A percentile compares a stretch with the other conserved stretches of the same genome.
phyloP scores from a whole-genome alignment of 2,113 vertebrate genomes.

The Nipponia nippon region DNA sequence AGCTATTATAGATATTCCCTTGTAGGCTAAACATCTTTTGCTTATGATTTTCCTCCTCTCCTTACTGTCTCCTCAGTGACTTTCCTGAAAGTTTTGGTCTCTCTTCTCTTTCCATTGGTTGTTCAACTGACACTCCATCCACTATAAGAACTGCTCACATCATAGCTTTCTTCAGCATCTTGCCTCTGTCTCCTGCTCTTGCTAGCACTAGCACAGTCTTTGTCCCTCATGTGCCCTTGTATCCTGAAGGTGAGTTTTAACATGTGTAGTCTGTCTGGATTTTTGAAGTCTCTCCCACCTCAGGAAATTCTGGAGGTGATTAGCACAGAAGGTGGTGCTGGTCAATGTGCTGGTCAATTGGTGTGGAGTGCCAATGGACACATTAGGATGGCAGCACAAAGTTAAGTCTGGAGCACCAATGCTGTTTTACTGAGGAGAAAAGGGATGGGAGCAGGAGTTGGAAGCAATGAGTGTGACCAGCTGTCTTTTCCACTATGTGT shows the following conservation, averaged over 20 bases:
- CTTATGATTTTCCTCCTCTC: background rate
- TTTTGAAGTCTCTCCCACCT: background rate
- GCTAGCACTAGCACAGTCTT: background rate
- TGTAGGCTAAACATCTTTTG: background rate
- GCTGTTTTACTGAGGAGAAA: background rate
- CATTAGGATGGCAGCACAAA: fast-evolving
- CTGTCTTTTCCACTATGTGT: background rate
- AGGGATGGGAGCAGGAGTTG: background rate
- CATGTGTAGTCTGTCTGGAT: background rate
- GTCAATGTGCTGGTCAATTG: background rate
- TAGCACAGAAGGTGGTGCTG: background rate
- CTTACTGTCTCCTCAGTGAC: background rate
- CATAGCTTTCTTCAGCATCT: background rate
- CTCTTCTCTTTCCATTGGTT: background rate
- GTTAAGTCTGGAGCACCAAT: background rate
- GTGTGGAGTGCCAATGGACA: background rate
- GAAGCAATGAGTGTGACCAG: background rate
- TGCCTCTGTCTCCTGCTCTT: background rate
- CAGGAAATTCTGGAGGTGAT: background rate
- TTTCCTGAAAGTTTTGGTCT: background rate
- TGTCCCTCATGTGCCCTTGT: background rate
- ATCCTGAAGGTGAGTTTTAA: background rate
- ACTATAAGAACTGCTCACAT: background rate
- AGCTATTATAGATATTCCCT: background rate
- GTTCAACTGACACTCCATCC: background rate